phyloP scores from a whole-genome alignment of 2,113 vertebrate genomes.

The Brevimyrus niger region DNA sequence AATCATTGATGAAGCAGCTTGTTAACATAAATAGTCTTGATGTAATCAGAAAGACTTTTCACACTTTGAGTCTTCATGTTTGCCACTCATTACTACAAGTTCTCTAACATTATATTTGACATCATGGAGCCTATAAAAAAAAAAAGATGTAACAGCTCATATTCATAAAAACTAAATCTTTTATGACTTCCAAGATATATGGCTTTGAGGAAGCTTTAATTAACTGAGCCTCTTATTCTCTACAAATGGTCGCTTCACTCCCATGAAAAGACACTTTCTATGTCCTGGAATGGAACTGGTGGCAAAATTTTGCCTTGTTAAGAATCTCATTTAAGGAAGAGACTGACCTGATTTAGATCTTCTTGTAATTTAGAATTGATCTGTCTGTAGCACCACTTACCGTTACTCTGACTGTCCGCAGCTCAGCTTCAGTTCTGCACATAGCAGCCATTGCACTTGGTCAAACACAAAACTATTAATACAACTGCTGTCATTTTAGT shows the following conservation, averaged over 20 bases:
- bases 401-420: not conserved
- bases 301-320: not conserved
- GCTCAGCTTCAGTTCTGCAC: not conserved
- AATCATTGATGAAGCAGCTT: not conserved
- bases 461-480: not conserved
- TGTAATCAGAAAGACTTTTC: not conserved
- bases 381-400: not conserved
- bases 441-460: not conserved
- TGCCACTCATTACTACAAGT: not conserved
- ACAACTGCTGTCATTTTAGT: not conserved
- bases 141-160: not conserved
- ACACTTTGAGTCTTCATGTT: not conserved
- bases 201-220: not conserved
- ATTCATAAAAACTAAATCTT: not conserved
- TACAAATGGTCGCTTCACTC: not conserved
- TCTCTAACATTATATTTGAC: not conserved
- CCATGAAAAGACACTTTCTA: not conserved
- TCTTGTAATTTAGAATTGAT: not conserved
- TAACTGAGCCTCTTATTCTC: not conserved
- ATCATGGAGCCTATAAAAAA: not conserved
- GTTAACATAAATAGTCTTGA: not conserved
- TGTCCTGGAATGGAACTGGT: not conserved
- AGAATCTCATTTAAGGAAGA: not conserved
- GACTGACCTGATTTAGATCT: not conserved
- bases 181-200: not conserved